These are phyloP conservation scores for Euphydryas editha DNA, from an alignment of 2,888 invertebrate species.

Conservation along the genomic window DNA sequence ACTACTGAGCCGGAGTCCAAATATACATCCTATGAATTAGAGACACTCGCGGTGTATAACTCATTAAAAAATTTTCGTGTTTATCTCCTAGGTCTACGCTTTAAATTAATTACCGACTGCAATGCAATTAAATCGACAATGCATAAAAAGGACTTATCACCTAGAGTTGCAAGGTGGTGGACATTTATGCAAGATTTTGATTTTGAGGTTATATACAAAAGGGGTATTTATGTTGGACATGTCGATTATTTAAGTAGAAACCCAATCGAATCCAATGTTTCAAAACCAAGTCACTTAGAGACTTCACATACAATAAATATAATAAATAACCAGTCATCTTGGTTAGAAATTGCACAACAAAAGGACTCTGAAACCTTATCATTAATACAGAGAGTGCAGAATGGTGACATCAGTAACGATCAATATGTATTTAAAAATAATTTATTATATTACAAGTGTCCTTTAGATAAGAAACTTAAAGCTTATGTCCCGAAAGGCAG, in stretches of 20 bases:
- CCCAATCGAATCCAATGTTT: no score
- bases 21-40: constrained; percentile 55
- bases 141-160: constrained; percentile 44
- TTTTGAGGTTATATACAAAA: constrained; percentile 44
- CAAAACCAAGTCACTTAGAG: constrained; percentile 34
- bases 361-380: constrained; percentile 40
- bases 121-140: constrained; percentile 45
- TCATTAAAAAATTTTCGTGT: constrained; percentile 42
- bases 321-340: constrained; percentile 18
- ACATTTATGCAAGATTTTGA: constrained; percentile 46
- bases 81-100: constrained; percentile 41
- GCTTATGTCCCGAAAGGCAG: constrained; percentile 40
- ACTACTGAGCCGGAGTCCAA: constrained; percentile 44
- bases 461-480: constrained; percentile 30
- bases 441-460: constrained; percentile 16
- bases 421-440: constrained; percentile 39
- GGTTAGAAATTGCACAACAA: constrained; percentile 41
- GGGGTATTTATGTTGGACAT: constrained; percentile 42
- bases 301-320: no score
- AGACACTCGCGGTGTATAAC: constrained; percentile 52
- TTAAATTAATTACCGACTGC: constrained; percentile 48
- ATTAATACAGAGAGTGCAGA: constrained; percentile 26
- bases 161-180: constrained; percentile 48
- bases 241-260: constrained; percentile 45
- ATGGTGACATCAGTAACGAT: constrained; percentile 40